Percentiles rank a stretch among this genome's conserved stretches.
Evolutionary conservation across 2,888 invertebrate genomes (phyloP).

Genomic region (Nymphalis c-album): DNA sequence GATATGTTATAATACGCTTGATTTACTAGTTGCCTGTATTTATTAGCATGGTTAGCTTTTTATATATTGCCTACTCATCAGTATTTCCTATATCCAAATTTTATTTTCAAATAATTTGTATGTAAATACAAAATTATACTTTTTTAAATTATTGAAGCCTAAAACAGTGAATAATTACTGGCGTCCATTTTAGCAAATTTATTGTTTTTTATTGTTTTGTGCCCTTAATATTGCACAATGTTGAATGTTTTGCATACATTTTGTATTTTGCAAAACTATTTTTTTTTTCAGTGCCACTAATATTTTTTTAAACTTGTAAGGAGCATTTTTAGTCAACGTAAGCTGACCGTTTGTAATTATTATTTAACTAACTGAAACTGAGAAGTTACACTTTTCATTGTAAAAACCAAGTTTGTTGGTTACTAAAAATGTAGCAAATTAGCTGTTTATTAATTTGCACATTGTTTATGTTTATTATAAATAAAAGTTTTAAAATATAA

Average conservation of each 20-base stretch:
- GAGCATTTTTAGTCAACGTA: conserved; percentile 71
- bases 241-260: conserved; percentile 48
- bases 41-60: conserved; percentile 44
- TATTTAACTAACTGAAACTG: conserved; percentile 54
- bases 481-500: conserved; percentile 64
- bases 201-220: conserved; percentile 46
- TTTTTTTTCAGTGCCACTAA: conserved; percentile 62
- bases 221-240: conserved; percentile 68
- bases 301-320: conserved; percentile 53
- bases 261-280: conserved; percentile 32
- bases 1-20: conserved; percentile 55
- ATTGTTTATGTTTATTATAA: conserved; percentile 77
- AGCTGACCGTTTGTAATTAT: conserved; percentile 54
- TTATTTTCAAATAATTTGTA: conserved; percentile 25
- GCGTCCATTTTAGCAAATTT: conserved; percentile 29
- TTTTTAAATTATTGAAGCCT: conserved; percentile 28
- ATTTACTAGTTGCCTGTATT: conserved; percentile 48
- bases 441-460: conserved; percentile 62
- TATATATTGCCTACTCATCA: conserved; percentile 39
- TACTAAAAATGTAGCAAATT: conserved; percentile 45
- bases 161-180: conserved; percentile 10
- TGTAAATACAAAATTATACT: conserved; percentile 14
- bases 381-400: conserved; percentile 50
- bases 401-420: conserved; percentile 42
- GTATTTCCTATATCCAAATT: conserved; percentile 34